Conservation (phyloP, 2,113 vertebrate genomes). For the Triplophysa rosa region DNA sequence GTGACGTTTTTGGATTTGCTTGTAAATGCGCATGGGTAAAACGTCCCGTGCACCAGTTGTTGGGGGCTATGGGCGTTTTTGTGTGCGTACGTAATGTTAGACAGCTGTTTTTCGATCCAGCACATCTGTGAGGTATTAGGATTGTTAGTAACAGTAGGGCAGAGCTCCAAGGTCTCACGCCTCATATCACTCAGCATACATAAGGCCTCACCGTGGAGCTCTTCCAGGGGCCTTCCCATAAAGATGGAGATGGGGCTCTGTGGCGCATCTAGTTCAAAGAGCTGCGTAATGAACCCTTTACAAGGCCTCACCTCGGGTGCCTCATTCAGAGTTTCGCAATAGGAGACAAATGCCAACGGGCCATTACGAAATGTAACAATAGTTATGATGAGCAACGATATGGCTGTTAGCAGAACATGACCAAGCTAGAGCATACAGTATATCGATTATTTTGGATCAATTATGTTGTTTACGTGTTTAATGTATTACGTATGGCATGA, state of each 20-base stretch:
- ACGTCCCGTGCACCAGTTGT: not conserved
- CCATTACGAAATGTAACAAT: not conserved
- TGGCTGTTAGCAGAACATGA: not conserved
- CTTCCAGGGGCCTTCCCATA: constrained; percentile 7
- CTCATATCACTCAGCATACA: constrained; percentile 32
- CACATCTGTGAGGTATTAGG: constrained; percentile 43
- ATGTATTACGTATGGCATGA: too few species aligned
- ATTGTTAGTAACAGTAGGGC: constrained; percentile 38
- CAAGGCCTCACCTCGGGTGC: constrained; percentile 17
- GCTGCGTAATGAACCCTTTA: not conserved
- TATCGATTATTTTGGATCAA: not conserved
- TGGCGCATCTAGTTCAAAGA: constrained; percentile 21
- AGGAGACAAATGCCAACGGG: not conserved
- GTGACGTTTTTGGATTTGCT: not conserved
- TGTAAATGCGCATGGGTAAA: not conserved
- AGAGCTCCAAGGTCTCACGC: constrained; percentile 33
- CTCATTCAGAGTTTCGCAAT: not conserved
- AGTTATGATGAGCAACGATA: not conserved
- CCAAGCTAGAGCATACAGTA: too few species aligned
- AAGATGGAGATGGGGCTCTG: not conserved
- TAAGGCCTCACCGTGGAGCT: constrained; percentile 12
- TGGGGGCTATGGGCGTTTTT: constrained; percentile 11
- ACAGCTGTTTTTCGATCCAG: constrained; percentile 28
- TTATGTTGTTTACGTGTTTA: not conserved
- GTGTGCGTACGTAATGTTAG: constrained; percentile 37